Percentiles rank a stretch among this genome's conserved stretches.
These are phyloP conservation scores for Bemisia tabaci DNA, from an alignment of 1,140 invertebrate species.

Conservation along the genomic window DNA sequence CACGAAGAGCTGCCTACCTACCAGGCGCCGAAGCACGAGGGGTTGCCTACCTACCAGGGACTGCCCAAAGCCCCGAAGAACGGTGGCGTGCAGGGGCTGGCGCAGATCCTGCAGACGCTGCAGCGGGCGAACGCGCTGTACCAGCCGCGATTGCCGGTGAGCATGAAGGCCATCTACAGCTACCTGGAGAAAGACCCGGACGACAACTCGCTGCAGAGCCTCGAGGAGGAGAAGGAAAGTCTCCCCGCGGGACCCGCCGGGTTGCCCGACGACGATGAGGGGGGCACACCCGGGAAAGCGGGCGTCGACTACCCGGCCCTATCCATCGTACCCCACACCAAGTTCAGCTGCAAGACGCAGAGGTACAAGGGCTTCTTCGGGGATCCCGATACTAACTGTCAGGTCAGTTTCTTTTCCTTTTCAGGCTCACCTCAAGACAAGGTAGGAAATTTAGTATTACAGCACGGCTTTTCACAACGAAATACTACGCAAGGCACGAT, in stretches of 20 bases:
- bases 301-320: conserved; percentile 72
- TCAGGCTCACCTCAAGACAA: background rate
- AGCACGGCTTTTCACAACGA: too few relatives aligned
- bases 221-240: background rate
- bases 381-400: conserved; percentile 70
- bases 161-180: background rate
- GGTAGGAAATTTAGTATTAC: too few relatives aligned
- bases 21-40: background rate
- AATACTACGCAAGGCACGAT: too few relatives aligned
- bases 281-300: conserved; percentile 57
- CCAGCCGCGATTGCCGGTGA: background rate
- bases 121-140: background rate
- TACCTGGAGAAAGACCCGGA: background rate
- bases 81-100: background rate
- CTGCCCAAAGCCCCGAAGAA: background rate
- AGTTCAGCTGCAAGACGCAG: conserved; percentile 68
- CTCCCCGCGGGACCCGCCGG: background rate
- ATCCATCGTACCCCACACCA: conserved; percentile 56
- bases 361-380: conserved; percentile 83
- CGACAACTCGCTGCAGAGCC: background rate
- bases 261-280: conserved; percentile 27
- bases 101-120: background rate
- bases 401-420: conserved; percentile 37
- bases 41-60: background rate
- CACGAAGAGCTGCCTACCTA: background rate